Evolutionary conservation across 2,113 vertebrate genomes (phyloP).

Genomic region (Turdus rufiventris): DNA sequence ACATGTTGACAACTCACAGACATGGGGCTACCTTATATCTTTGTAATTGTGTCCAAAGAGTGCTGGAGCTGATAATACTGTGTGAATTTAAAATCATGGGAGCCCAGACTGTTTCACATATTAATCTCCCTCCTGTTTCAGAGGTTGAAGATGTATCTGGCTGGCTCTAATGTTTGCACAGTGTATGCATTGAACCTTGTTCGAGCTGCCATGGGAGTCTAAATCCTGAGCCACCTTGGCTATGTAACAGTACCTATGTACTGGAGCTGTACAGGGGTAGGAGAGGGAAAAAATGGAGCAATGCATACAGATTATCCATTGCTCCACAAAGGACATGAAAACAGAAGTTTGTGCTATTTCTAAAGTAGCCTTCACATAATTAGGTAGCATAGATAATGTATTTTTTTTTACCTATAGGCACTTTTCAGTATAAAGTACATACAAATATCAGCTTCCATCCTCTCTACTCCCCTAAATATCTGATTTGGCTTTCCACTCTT

Average conservation of each 20-base stretch:
- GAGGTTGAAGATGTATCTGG: not conserved
- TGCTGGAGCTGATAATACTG: not conserved
- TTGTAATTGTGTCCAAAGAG: not conserved
- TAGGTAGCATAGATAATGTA: not conserved
- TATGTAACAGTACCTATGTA: rapidly evolving
- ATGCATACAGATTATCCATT: not conserved
- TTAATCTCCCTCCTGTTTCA: not conserved
- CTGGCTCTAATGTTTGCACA: not conserved
- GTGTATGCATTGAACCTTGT: not conserved
- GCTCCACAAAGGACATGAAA: not conserved
- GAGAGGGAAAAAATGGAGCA: not conserved
- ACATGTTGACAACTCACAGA: not conserved
- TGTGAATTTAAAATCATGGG: not conserved
- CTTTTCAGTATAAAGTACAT: not conserved
- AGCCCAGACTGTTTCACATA: rapidly evolving
- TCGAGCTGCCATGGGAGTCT: rapidly evolving
- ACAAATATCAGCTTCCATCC: not conserved
- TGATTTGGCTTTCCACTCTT: not conserved
- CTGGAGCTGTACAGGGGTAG: too few species aligned
- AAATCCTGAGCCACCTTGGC: not conserved
- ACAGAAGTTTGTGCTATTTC: not conserved
- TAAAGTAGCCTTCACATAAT: not conserved
- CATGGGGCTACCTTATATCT: not conserved
- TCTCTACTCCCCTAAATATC: not conserved
- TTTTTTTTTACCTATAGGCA: not conserved